Base-by-base conservation (phyloP, 1,140 invertebrate genomes). In the Drosophila navojoa region DNA sequence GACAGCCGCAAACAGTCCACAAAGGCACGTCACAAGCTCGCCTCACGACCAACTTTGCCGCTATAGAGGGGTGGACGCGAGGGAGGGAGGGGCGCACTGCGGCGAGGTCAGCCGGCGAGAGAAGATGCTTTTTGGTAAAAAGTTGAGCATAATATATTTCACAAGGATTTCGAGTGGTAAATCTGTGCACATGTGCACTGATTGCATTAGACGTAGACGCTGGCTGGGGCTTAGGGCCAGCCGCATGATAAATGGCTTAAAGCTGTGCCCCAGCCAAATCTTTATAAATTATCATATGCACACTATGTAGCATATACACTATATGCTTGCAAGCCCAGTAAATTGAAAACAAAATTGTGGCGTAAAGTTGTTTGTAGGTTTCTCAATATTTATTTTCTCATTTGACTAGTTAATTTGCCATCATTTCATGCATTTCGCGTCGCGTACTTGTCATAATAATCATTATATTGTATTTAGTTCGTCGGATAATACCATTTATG, bases 321-420 rank as follows among this genome's bases (percentile, higher is more conserved):
- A 5, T 35, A 32, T n/a, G n/a, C 2, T 61, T 22, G 15, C 13
- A 50, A 5, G n/a, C 5, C 4, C 11, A 5, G 25, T 0, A 7
- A 66, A 44, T 35, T 35, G 5, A 52, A 16, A 42, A 55, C 29
- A 19, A 47, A 5, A 47, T 47, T 25, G 4, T 15, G 9, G 7
- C 47, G 35, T 81, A 63, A 76, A 85, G 19, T 29, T 45, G 9
- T 87, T 73, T 57, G 77, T 79, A 79, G 67, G 68, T 81, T 76
- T 72, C 54, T 81, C 71, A 79, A 87, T 86, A 81, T 86, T 86
- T 86, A 86, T 86, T 86, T 81, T 81, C 75, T 81, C 79, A 82
- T 86, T 87, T 86, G 77, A 86, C 81, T 86, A 86, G 71, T 61
- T 86, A 86, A 81, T 81, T 60, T 80, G 77, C 70, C 81, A 80